Percentiles rank a stretch among this genome's conserved stretches.
phyloP scores from a whole-genome alignment of 2,888 invertebrate species.

The Heliconius ismenius region DNA sequence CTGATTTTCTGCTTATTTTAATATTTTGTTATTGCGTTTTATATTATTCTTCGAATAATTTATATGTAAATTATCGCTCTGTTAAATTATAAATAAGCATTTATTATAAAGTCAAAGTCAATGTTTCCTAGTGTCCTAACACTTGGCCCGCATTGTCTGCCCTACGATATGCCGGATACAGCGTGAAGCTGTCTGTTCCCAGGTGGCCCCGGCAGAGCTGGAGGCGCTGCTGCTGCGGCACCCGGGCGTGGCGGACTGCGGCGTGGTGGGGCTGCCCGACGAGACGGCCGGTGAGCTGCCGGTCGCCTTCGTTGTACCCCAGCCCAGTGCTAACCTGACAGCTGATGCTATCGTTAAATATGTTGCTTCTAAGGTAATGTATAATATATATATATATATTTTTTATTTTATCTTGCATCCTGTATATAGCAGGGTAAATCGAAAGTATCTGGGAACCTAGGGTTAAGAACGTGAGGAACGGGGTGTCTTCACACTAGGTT shows the following conservation, averaged over 20 bases:
- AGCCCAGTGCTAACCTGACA: conserved; percentile 74
- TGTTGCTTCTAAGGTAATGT: conserved; percentile 71
- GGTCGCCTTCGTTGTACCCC: conserved; percentile 87
- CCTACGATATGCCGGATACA: too few species aligned
- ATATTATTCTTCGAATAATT: too few species aligned
- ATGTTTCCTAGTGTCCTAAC: background rate
- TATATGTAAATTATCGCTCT: too few species aligned
- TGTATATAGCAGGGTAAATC: background rate
- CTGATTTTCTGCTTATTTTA: too few species aligned
- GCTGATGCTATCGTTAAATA: conserved; percentile 81
- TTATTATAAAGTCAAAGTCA: background rate
- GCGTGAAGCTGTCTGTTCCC: background rate
- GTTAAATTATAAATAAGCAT: too few species aligned
- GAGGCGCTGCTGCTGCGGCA: conserved; percentile 89
- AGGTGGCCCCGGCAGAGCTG: conserved; percentile 93
- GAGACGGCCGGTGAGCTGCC: conserved; percentile 88
- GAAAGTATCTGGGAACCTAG: background rate
- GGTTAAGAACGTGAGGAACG: too few species aligned
- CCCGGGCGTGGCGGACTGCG: conserved; percentile 87
- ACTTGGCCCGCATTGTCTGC: background rate
- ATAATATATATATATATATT: too few species aligned
- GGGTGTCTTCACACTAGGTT: too few species aligned
- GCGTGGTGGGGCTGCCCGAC: conserved; percentile 90
- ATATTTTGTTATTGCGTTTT: too few species aligned
- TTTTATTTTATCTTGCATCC: too few species aligned